Evolutionary conservation across 2,888 invertebrate species (phyloP).

Genomic region (Thereva unica): DNA sequence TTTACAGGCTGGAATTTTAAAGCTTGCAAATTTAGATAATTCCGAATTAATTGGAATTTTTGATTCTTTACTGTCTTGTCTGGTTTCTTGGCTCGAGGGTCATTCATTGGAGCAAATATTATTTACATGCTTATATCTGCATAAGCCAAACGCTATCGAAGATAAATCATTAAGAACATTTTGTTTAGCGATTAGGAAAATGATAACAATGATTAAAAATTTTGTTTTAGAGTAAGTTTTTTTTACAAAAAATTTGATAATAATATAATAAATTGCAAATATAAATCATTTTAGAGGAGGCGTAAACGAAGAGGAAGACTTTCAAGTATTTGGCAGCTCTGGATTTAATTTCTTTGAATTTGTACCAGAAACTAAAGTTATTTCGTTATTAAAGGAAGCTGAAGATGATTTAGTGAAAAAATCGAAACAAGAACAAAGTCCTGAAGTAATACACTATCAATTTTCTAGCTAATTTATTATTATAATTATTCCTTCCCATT

Average conservation of each 20-base stretch:
- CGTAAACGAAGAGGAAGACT: constrained; percentile 95
- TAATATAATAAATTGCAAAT: not conserved
- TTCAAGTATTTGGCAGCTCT: constrained; percentile 87
- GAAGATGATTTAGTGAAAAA: constrained; percentile 86
- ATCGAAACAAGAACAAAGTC: constrained; percentile 59
- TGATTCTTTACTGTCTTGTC: constrained; percentile 89
- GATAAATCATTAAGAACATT: constrained; percentile 85
- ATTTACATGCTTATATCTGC: constrained; percentile 93
- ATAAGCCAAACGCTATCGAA: constrained; percentile 82
- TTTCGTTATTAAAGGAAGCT: constrained; percentile 79
- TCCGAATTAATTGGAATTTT: constrained; percentile 89
- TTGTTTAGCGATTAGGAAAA: constrained; percentile 83
- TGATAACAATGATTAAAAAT: constrained; percentile 86
- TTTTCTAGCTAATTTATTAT: not conserved
- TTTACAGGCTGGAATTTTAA: constrained; percentile 73
- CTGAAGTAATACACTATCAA: constrained; percentile 57
- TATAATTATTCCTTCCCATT: constrained; percentile 38
- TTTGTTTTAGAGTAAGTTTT: constrained; percentile 77
- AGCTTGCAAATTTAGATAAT: constrained; percentile 74
- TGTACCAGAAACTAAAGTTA: constrained; percentile 78
- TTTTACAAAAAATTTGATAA: constrained; percentile 9
- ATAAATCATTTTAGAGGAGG: constrained; percentile 64
- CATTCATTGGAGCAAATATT: constrained; percentile 96
- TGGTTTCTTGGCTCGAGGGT: constrained; percentile 97
- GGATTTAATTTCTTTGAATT: constrained; percentile 77